Evolutionary conservation across 1,140 invertebrate species (phyloP).

Genomic region (Neotoxoptera formosana): DNA sequence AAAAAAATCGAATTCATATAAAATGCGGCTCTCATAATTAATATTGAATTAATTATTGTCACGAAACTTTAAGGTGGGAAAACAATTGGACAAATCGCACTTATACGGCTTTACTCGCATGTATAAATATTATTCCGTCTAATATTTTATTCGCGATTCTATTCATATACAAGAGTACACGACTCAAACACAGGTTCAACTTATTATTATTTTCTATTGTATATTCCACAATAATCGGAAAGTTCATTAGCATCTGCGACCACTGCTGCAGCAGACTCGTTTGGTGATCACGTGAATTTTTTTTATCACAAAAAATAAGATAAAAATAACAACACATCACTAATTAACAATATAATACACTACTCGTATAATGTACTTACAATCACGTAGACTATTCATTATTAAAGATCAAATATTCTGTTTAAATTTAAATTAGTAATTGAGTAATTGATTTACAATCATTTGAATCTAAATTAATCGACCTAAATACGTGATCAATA

Average conservation of each 20-base stretch:
- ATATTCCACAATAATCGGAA: background rate
- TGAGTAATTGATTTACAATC: background rate
- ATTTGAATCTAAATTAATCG: background rate
- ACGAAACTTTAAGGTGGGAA: background rate
- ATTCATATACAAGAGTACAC: background rate
- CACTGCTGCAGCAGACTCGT: background rate
- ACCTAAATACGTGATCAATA: background rate
- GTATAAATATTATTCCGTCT: background rate
- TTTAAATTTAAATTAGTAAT: background rate
- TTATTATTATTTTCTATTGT: background rate
- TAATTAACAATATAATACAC: background rate
- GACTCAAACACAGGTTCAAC: background rate
- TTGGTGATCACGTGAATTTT: background rate
- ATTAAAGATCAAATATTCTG: background rate
- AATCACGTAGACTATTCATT: background rate
- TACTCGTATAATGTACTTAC: background rate
- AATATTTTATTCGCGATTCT: background rate
- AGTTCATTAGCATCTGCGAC: background rate
- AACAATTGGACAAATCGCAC: background rate
- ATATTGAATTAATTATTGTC: background rate
- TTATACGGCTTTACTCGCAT: background rate
- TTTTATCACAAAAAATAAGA: background rate
- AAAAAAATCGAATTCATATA: background rate
- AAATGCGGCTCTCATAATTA: too few species aligned
- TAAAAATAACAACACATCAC: background rate